These are phyloP conservation scores for Eupithecia tripunctaria DNA, from an alignment of 2,888 invertebrate species.

Conservation along the genomic window DNA sequence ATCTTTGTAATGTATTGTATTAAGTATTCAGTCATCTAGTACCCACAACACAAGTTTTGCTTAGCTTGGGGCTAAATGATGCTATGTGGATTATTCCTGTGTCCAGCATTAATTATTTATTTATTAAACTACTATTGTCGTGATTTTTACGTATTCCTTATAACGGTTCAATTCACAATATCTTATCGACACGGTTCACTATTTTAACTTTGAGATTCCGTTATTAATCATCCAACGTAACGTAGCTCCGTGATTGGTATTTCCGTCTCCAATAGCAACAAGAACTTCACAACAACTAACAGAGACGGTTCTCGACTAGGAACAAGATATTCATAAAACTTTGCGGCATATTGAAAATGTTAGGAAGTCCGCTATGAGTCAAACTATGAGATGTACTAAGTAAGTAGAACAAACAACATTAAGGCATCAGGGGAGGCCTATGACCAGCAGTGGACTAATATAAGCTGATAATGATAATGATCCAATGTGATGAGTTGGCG, in stretches of 20 bases:
- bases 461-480: too few species aligned
- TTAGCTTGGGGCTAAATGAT: too few species aligned
- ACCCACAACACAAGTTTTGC: too few species aligned
- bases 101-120: too few species aligned
- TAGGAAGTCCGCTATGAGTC: background rate
- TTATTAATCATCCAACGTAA: conserved; percentile 7
- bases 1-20: too few species aligned
- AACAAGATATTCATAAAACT: conserved; percentile 10
- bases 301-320: background rate
- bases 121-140: too few species aligned
- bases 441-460: too few species aligned
- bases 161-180: background rate
- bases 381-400: background rate
- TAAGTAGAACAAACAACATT: too few species aligned
- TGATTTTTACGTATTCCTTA: too few species aligned
- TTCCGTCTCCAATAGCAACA: conserved; percentile 45
- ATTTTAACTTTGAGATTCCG: background rate
- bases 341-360: background rate
- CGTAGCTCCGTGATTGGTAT: conserved; percentile 37
- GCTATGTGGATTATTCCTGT: too few species aligned
- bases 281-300: conserved; percentile 36
- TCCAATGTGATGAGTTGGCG: background rate
- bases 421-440: too few species aligned
- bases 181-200: background rate
- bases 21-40: too few species aligned